Conservation (phyloP, 2,888 invertebrate genomes). For the Cephus nigrinus region DNA sequence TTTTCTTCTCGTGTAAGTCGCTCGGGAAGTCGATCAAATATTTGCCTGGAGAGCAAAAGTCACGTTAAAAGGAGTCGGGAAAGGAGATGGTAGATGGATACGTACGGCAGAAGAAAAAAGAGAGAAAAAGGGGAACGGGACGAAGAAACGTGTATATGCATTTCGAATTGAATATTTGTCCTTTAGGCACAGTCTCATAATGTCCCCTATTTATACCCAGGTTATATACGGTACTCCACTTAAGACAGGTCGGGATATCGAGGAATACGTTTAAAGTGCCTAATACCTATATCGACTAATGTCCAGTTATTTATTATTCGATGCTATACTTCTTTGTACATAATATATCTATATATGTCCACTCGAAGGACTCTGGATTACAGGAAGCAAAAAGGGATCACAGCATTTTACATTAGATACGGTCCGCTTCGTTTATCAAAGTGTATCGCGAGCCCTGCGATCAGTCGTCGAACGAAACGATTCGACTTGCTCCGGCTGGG, state of each 20-base stretch:
- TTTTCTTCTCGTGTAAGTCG: slow-evolving; percentile 6
- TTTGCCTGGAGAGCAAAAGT: background rate
- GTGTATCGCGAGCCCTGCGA: background rate
- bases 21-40: background rate
- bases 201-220: background rate
- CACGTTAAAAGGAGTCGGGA: background rate
- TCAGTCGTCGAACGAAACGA: background rate
- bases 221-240: background rate
- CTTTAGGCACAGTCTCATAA: background rate
- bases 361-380: background rate
- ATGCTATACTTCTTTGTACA: background rate
- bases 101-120: background rate
- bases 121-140: background rate
- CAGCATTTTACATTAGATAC: background rate
- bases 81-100: background rate
- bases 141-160: background rate
- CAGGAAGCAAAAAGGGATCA: background rate
- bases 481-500: background rate
- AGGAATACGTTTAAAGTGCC: background rate
- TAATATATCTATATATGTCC: background rate
- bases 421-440: background rate
- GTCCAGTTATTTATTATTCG: background rate
- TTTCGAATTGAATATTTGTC: background rate
- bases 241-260: background rate
- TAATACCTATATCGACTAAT: background rate